Conservation (phyloP, 2,888 invertebrate species). For the Frankliniella fusca region DNA sequence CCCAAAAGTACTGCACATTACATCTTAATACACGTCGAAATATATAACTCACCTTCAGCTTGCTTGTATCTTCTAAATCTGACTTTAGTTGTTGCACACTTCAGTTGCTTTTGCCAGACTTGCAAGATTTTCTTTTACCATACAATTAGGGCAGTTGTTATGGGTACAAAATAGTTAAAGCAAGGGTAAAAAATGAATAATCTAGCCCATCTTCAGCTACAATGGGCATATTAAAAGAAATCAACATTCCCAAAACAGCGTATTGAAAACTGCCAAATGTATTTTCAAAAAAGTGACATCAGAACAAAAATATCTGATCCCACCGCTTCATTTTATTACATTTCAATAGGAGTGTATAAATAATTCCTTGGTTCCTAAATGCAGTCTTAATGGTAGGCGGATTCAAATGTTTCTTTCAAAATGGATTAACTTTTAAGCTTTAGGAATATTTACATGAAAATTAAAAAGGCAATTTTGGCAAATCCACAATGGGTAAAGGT, state of each 20-base stretch:
- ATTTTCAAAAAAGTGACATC: neutral
- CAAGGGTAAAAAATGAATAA: too few species aligned
- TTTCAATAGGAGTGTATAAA: constrained; percentile 13
- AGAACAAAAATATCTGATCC: neutral
- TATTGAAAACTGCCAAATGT: neutral
- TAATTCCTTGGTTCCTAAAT: constrained; percentile 6
- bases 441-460: too few species aligned
- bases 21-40: neutral
- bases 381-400: neutral
- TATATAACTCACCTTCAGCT: neutral
- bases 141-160: constrained; percentile 5
- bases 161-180: neutral
- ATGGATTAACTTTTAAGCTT: neutral
- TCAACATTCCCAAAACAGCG: neutral
- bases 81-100: too few species aligned
- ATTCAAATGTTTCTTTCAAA: constrained; percentile 13
- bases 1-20: neutral
- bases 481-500: too few species aligned
- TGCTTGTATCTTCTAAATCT: neutral
- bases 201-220: too few species aligned
- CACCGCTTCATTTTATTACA: constrained; percentile 2
- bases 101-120: too few species aligned
- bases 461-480: too few species aligned
- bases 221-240: neutral
- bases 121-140: neutral